Conservation (phyloP, 1,140 invertebrate genomes). For the Drosophila nannoptera region DNA sequence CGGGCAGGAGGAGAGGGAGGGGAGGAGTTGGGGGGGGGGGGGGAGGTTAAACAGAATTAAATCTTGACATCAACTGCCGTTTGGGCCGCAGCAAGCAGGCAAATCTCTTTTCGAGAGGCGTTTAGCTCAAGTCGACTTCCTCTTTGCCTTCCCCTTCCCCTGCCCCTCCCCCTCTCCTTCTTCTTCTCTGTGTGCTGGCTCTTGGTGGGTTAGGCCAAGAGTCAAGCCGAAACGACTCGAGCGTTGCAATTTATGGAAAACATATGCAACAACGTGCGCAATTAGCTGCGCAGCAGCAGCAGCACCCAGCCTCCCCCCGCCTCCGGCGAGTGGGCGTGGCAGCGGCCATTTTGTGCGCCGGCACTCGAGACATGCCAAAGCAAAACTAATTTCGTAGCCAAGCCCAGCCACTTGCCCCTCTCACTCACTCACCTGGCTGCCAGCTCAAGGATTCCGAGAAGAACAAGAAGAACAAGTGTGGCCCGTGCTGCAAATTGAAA, state of each 20-base stretch:
- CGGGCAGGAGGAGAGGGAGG: neutral
- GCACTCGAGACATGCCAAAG: conserved; percentile 36
- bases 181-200: neutral
- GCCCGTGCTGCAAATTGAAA: neutral
- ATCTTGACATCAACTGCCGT: conserved; percentile 21
- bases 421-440: too few relatives aligned
- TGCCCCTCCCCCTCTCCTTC: too few relatives aligned
- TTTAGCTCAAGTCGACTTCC: conserved; percentile 28
- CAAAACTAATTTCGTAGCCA: conserved; percentile 23
- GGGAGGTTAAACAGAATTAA: conserved; percentile 3
- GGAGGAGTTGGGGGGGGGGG: too few relatives aligned
- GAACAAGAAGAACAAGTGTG: neutral
- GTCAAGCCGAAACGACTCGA: conserved; percentile 14
- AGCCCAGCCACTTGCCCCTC: too few relatives aligned
- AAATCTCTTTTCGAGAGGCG: conserved; percentile 11
- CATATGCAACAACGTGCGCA: conserved; percentile 36
- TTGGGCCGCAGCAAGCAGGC: conserved; percentile 9
- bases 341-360: conserved; percentile 24
- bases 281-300: conserved; percentile 11
- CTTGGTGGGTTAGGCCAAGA: neutral
- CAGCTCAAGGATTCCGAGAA: neutral
- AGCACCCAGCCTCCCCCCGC: too few relatives aligned
- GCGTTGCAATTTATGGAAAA: conserved; percentile 40
- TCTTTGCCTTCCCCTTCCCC: neutral
- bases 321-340: too few relatives aligned